Evolutionary conservation across 2,888 invertebrate species (phyloP), one percentile per base, ranked within the genome.

Genomic region (Tenthredo mesomela): DNA sequence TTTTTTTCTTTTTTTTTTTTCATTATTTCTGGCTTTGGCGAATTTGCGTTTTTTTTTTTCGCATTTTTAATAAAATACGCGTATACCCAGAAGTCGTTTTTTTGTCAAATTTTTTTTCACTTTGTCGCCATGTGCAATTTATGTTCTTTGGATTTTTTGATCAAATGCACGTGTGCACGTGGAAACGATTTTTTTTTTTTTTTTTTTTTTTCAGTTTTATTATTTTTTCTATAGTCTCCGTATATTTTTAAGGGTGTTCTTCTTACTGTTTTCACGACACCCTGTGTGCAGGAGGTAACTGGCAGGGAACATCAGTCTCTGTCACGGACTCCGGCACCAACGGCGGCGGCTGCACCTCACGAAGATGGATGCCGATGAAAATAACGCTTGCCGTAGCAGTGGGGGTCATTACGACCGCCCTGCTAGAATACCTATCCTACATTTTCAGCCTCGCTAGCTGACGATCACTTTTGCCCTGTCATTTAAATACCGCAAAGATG

Each of bases 321-420:
- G 88, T 88, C 88, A 88, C 85, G 85, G 87, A 87, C 85, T 86
- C 86, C 87, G 86, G 86, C 87, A 86, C 86, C 80, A 80, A 80
- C 85, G 83, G 87, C 85, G 86, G 87, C 86, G 87, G 86, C 87
- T 87, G 87, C 87, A 88, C 85, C 86, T 88, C 87, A 88, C 87
- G 87, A 88, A 88, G 88, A 88, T 88, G 86, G 88, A 88, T 88
- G 88, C 87, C 87, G 88, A 88, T 88, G 87, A 88, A 88, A 88
- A 88, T 88, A 88, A 88, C 87, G 86, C 84, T 73, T 84, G 85
- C 84, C 78, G 82, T 71, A 85, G 82, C 78, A 82, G 85, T 65
- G 33, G 86, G 61, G 73, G 84, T 85, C 87, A 87, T 87, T 87
- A 86, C 86, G 86, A 87, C 85, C 86, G 84, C 70, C 73, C 84